A percentile compares a stretch with the other conserved stretches of the same genome.
phyloP scores from a whole-genome alignment of 2,113 vertebrate genomes.

The Microcebus griseorufus region DNA sequence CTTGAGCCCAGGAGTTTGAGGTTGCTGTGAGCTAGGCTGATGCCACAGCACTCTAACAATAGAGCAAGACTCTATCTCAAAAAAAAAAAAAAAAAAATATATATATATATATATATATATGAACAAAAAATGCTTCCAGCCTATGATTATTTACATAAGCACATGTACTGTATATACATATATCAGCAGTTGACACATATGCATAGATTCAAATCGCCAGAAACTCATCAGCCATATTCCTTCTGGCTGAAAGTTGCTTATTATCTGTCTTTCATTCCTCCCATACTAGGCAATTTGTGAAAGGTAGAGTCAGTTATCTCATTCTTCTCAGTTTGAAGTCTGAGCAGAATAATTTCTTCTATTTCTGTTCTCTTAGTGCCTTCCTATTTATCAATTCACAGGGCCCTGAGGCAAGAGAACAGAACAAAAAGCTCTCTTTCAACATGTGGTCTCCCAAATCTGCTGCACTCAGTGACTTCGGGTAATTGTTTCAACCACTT shows the following conservation, averaged over 20 bases:
- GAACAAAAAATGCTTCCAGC: background rate
- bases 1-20: too few relatives aligned
- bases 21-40: too few relatives aligned
- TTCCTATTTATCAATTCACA: slow-evolving; percentile 61
- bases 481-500: slow-evolving; percentile 60
- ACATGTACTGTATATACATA: background rate
- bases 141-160: background rate
- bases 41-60: too few relatives aligned
- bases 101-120: background rate
- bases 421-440: slow-evolving; percentile 40
- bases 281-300: background rate
- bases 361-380: background rate
- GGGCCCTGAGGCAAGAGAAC: slow-evolving; percentile 54
- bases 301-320: slow-evolving; percentile 13
- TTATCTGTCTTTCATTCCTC: slow-evolving; percentile 17
- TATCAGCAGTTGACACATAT: background rate
- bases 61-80: too few relatives aligned
- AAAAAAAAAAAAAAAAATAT: too few relatives aligned
- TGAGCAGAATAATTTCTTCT: background rate
- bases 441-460: slow-evolving; percentile 33
- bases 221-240: background rate
- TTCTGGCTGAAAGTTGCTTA: background rate
- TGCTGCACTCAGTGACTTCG: background rate
- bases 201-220: background rate
- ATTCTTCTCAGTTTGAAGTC: background rate